Base-by-base conservation (phyloP, 2,888 invertebrate species). In the Ophion slaviceki region DNA sequence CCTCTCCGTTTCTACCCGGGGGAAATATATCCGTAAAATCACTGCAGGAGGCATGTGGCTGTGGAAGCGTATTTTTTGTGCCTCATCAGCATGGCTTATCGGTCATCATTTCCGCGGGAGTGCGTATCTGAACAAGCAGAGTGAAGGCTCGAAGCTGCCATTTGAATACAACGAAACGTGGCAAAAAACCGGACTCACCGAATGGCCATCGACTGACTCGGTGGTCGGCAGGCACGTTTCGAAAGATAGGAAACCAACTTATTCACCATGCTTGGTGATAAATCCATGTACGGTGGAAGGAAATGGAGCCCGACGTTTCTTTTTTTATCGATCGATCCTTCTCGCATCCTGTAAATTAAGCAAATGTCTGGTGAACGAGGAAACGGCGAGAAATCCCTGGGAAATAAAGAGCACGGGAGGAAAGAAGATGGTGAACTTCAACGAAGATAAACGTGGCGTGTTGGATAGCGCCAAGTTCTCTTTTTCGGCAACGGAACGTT, bases 371-470 rank as follows among this genome's bases (percentile, higher is more conserved):
- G 66, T 61, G 59, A 68, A 81, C 64, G 57, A 68, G 32, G 59
- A 53, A 68, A 66, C 40, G 59, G n/a, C 11, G 45, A 40, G 47
- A 81, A 76, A 79, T 70, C 71, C 72, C 53, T 7, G 72, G 57
- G n/a, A 40, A 40, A 72, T 59, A 85, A 70, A 71, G 67, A 74
- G 57, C 32, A 67, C 36, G 3, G 17, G 28, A 45, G 24, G 59
- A 72, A 77, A 53, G 66, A 83, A 78, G 66, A 76, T 66, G 59
- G 74, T 71, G 71, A 70, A 77, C 66, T 81, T 59, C 67, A 82
- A 86, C 80, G 78, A 87, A 87, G 86, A 87, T 77, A 83, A 85
- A 84, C 82, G 85, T 80, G 76, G 24, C 72, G 72, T 76, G 67
- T 76, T 77, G 75, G 74, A 80, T 80, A 45, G 72, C 59, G 47